Evolutionary conservation across 64 coral and sea anemone genomes (phyloP).

Genomic region (Dendrophyllia cribrosa): DNA sequence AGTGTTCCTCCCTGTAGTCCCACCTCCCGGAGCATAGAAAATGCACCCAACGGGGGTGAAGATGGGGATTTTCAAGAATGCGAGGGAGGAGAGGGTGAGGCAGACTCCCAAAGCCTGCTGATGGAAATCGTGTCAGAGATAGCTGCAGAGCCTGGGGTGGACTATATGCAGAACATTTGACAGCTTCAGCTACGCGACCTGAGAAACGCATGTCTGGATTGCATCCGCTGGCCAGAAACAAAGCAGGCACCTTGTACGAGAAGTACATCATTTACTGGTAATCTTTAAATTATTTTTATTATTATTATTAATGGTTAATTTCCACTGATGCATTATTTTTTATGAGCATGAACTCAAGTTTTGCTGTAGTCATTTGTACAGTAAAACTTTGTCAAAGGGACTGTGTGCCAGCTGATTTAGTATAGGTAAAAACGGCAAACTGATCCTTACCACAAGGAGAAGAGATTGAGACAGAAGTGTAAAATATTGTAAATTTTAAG

Average conservation of each 20-base stretch:
- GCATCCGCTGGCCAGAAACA: conserved; percentile 46
- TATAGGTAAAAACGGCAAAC: too few species aligned
- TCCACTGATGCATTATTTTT: background rate
- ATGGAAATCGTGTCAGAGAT: conserved; percentile 62
- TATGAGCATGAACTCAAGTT: too few species aligned
- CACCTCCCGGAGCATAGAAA: background rate
- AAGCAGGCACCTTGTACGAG: conserved; percentile 13
- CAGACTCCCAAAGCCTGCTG: conserved; percentile 12
- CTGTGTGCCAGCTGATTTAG: too few species aligned
- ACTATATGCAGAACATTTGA: conserved; percentile 52
- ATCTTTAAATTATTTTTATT: background rate
- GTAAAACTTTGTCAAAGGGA: too few species aligned
- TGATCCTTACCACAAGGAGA: too few species aligned
- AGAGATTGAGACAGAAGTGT: too few species aligned
- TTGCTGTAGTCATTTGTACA: too few species aligned
- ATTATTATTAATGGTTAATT: background rate
- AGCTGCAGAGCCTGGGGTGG: conserved; percentile 14
- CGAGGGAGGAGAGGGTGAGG: background rate
- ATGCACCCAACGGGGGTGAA: background rate
- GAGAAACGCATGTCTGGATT: conserved; percentile 62
- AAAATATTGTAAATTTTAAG: too few species aligned
- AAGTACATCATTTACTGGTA: conserved; percentile 1
- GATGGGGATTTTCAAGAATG: background rate
- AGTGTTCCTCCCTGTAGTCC: background rate
- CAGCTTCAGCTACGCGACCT: conserved; percentile 71